Percentiles rank a stretch among this genome's conserved stretches.
Evolutionary conservation across 1,140 invertebrate genomes (phyloP).

Genomic region (Aphidius ervi): DNA sequence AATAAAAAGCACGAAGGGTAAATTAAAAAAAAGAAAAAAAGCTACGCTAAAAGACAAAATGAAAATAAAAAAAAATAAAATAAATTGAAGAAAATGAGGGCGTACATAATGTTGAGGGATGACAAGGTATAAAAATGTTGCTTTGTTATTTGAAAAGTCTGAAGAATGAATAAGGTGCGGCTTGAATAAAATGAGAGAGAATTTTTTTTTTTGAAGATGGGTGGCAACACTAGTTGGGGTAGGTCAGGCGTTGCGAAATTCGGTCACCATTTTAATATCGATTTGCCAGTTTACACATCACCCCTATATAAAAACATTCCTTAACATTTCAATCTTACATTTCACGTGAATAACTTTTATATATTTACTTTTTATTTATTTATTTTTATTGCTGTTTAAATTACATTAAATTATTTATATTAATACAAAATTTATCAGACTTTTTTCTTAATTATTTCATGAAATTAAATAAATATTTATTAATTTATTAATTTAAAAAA

Average conservation of each 20-base stretch:
- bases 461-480: no score
- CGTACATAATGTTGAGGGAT: no score
- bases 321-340: conserved; percentile 21
- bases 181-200: conserved; percentile 19
- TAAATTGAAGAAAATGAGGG: no score
- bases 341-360: conserved; percentile 5
- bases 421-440: no score
- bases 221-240: conserved; percentile 36
- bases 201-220: neutral
- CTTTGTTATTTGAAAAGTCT: conserved; percentile 7
- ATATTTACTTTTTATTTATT: neutral
- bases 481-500: no score
- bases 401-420: no score
- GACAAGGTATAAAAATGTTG: conserved; percentile 7
- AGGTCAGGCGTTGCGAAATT: conserved; percentile 49
- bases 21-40: no score
- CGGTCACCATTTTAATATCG: conserved; percentile 56
- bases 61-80: no score
- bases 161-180: conserved; percentile 18
- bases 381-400: no score
- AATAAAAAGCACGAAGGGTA: no score
- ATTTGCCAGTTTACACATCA: conserved; percentile 34
- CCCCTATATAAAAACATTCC: neutral
- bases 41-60: no score
- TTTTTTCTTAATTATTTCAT: no score